Percentiles rank a stretch among this genome's conserved stretches.
Conservation (phyloP, 2,113 vertebrate genomes). For the Pangasianodon gigas region DNA sequence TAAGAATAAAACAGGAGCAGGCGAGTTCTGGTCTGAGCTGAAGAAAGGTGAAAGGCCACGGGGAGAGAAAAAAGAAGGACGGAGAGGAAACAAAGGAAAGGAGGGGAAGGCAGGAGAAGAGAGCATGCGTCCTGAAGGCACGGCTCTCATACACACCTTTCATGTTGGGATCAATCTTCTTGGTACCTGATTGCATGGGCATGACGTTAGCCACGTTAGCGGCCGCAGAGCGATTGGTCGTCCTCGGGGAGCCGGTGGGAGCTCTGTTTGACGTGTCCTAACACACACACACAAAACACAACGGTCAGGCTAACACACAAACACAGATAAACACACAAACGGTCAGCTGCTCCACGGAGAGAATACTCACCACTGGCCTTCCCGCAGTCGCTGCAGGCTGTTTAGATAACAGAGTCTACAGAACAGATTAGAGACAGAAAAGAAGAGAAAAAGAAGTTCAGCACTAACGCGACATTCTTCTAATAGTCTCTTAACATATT, state of each 20-base stretch:
- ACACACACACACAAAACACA: slow-evolving; percentile 23
- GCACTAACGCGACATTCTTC: not conserved
- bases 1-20: not conserved
- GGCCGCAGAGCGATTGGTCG: slow-evolving; percentile 82
- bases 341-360: not conserved
- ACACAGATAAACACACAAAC: slow-evolving; percentile 26
- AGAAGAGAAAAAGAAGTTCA: slow-evolving; percentile 18
- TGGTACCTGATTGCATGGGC: slow-evolving; percentile 83
- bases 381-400: slow-evolving; percentile 89
- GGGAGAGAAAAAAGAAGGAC: not conserved
- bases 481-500: not conserved
- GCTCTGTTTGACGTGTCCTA: slow-evolving; percentile 84
- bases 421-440: slow-evolving; percentile 53
- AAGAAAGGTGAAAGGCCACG: not conserved
- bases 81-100: not conserved
- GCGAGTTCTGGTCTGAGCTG: not conserved
- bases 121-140: slow-evolving; percentile 28
- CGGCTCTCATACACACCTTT: slow-evolving; percentile 73
- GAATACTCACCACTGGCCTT: slow-evolving; percentile 87
- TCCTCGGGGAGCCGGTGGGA: slow-evolving; percentile 84
- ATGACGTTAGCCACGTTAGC: slow-evolving; percentile 85
- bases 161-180: slow-evolving; percentile 87
- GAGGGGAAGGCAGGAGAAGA: not conserved
- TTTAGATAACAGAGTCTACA: slow-evolving; percentile 90
- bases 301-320: not conserved